Conservation (phyloP, 2,888 invertebrate species). For the Drosophila picticornis region DNA sequence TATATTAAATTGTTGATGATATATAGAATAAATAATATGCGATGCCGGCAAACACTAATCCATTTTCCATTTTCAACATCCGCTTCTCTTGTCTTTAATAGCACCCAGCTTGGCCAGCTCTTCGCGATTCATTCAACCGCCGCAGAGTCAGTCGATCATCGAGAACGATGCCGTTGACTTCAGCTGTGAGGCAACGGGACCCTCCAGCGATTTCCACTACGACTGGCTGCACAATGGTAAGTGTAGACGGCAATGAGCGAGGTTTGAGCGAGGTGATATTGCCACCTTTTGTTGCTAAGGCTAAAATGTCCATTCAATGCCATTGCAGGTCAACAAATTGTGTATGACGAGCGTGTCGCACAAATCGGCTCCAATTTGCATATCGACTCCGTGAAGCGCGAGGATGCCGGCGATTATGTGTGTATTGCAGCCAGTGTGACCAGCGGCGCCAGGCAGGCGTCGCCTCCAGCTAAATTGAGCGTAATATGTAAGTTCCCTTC, state of each 20-base stretch:
- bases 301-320: constrained; percentile 2
- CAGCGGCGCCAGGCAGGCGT: constrained; percentile 85
- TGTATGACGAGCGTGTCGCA: constrained; percentile 82
- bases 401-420: constrained; percentile 84
- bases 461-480: constrained; percentile 84
- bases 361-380: constrained; percentile 84
- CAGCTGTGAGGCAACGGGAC: constrained; percentile 80
- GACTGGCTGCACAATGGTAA: constrained; percentile 85
- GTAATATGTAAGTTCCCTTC: constrained; percentile 83
- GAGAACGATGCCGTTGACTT: constrained; percentile 84
- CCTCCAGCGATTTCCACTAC: constrained; percentile 75
- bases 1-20: constrained; percentile 36
- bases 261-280: background rate
- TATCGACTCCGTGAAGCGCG: constrained; percentile 81
- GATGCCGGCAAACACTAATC: constrained; percentile 14
- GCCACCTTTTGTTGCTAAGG: constrained; percentile 15
- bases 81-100: constrained; percentile 25
- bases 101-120: constrained; percentile 56
- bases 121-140: constrained; percentile 82
- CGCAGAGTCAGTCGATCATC: constrained; percentile 83
- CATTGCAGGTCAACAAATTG: constrained; percentile 82
- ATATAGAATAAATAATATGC: constrained; percentile 3
- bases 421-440: constrained; percentile 84
- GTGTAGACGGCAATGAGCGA: constrained; percentile 18
- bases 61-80: background rate